Percentiles rank a stretch among this genome's conserved stretches.
Evolutionary conservation across 2,888 invertebrate species (phyloP).

Genomic region (Zygogramma bicolorata): DNA sequence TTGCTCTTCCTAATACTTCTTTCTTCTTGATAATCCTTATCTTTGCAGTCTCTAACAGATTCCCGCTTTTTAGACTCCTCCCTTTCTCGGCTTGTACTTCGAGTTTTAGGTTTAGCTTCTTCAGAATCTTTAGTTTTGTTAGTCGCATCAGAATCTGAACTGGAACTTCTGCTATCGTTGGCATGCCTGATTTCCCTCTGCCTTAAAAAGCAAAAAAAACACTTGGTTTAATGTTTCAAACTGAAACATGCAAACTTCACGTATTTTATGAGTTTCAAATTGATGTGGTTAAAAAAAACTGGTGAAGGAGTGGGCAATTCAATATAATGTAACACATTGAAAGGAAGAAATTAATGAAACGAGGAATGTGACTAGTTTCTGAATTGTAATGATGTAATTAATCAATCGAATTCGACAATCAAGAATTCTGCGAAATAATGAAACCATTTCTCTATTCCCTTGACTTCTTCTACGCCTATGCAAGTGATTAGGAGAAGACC

Average conservation of each 20-base stretch:
- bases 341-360: too few relatives aligned
- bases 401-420: too few relatives aligned
- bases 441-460: too few relatives aligned
- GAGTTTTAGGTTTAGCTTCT: constrained; percentile 38
- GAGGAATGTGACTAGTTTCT: too few relatives aligned
- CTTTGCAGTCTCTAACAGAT: constrained; percentile 10
- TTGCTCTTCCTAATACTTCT: constrained; percentile 18
- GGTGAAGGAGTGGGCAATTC: too few relatives aligned
- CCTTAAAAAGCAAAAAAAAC: constrained; percentile 66
- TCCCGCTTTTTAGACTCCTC: constrained; percentile 14
- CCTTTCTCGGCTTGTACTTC: constrained; percentile 34
- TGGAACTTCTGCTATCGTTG: constrained; percentile 68
- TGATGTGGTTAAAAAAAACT: too few relatives aligned
- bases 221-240: not conserved
- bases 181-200: constrained; percentile 87
- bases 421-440: too few relatives aligned
- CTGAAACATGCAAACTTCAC: not conserved
- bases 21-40: constrained; percentile 22
- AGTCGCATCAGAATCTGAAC: constrained; percentile 65
- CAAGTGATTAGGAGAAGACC: too few relatives aligned
- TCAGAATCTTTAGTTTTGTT: constrained; percentile 50
- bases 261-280: too few relatives aligned
- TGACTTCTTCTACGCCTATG: too few relatives aligned
- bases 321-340: too few relatives aligned
- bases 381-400: too few relatives aligned